These are phyloP conservation scores for Pheosia tremula DNA, from an alignment of 2,888 invertebrate genomes.

Conservation along the genomic window DNA sequence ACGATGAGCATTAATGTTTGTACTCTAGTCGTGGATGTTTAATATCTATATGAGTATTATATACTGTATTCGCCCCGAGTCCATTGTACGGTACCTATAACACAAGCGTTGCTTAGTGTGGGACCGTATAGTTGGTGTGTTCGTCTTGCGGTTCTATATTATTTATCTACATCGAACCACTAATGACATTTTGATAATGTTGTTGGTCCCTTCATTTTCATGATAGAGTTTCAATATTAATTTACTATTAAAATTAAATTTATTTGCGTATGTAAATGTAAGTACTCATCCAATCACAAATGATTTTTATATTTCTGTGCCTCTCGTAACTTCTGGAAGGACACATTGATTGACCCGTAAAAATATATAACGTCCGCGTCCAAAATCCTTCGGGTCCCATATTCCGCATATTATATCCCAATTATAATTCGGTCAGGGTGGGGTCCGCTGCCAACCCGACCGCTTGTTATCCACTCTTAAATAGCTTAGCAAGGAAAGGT, in stretches of 20 bases:
- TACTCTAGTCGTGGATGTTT: too few relatives aligned
- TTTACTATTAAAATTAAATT: neutral
- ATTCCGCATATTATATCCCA: slow-evolving; percentile 73
- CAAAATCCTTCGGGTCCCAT: slow-evolving; percentile 58
- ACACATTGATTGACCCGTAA: slow-evolving; percentile 54
- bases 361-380: slow-evolving; percentile 46
- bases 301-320: slow-evolving; percentile 5
- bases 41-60: too few relatives aligned
- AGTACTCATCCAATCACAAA: neutral
- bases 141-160: too few relatives aligned
- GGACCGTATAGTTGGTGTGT: too few relatives aligned
- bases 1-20: too few relatives aligned
- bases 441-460: slow-evolving; percentile 48
- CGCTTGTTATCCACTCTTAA: slow-evolving; percentile 73
- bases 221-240: too few relatives aligned
- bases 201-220: too few relatives aligned
- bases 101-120: too few relatives aligned
- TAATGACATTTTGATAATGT: too few relatives aligned
- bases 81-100: too few relatives aligned
- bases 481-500: slow-evolving; percentile 75
- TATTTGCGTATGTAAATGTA: neutral
- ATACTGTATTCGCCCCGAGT: too few relatives aligned
- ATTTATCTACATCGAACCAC: too few relatives aligned
- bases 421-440: slow-evolving; percentile 74
- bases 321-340: slow-evolving; percentile 26